Base-by-base conservation (phyloP, 2,797 vertebrate genomes). In the Brachyrhaphis roseni region DNA sequence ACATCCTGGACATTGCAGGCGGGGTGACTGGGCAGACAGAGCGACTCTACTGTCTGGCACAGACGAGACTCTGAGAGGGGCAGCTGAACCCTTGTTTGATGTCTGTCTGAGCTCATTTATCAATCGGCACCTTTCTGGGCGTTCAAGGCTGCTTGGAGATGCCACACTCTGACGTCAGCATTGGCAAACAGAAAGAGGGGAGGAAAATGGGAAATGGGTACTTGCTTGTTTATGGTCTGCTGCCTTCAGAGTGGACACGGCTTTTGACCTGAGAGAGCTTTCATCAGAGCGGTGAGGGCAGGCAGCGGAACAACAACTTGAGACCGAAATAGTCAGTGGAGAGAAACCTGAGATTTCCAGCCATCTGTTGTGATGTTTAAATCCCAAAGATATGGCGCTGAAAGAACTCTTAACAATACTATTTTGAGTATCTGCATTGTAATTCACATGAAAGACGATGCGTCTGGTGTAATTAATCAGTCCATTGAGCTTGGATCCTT, bases 361-460 rank as follows among this genome's bases (percentile, higher is more conserved):
- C 89, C 93, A 94, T 93, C 93, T 94, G 92, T 90, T 92, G 87
- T 66, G 55, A 84, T 72, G 82, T 85, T 88, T 83, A 88, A 84
- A 82, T 84, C 84, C 59, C 62, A 77, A 46, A 82, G 86, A 86
- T 76, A 82, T 53, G 86, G 89, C 82, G 91, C 71, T 91, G 89
- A 93, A 86, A 90, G 90, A 89, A 83, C 84, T 81, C 77, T 85
- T 82, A 87, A 86, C 87, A 87, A 79, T 85, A 83, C 89, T 86
- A 88, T 93, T 91, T 88, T 82, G 71, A 82, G 86, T 78, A 85
- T 89, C 70, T 85, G 41, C 66, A 70, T 84, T 88, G 79, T 89
- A 70, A 76, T 85, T 74, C 72, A 57, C 36, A 36, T 3, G 75
- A 43, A 71, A 75, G 78, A 78, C 68, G 57, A 73, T 85, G 68